Evolutionary conservation across 2,888 invertebrate species (phyloP).

Genomic region (Cheilosia urbana): DNA sequence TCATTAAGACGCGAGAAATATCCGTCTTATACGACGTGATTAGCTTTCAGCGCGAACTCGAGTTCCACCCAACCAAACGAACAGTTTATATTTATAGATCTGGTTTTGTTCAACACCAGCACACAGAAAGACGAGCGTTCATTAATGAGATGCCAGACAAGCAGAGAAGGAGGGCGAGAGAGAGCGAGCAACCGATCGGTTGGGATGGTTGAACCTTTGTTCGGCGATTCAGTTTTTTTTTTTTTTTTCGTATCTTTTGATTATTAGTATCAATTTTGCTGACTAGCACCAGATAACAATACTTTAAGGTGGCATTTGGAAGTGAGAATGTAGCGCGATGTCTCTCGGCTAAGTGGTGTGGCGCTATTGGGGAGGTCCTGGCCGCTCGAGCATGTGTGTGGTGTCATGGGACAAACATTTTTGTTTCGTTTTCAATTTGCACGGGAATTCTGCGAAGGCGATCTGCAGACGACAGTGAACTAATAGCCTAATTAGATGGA

Average conservation of each 20-base stretch:
- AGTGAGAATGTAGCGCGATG: constrained; percentile 60
- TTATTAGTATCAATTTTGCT: constrained; percentile 73
- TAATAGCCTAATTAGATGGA: constrained; percentile 74
- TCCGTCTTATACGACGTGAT: constrained; percentile 69
- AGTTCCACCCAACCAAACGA: constrained; percentile 10
- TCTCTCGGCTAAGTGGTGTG: constrained; percentile 42
- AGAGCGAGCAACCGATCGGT: too few species aligned
- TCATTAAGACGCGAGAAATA: constrained; percentile 74
- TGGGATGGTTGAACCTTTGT: constrained; percentile 51
- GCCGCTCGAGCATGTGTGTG: constrained; percentile 18
- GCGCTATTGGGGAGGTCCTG: constrained; percentile 70
- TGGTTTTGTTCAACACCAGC: constrained; percentile 39
- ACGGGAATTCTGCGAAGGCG: constrained; percentile 64
- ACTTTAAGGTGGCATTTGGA: constrained; percentile 57
- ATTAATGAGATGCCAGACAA: constrained; percentile 51
- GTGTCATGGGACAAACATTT: constrained; percentile 66
- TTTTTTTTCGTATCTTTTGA: constrained; percentile 18
- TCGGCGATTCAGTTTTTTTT: constrained; percentile 14
- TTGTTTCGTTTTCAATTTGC: constrained; percentile 51
- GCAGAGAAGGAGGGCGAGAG: background rate
- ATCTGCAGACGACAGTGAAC: constrained; percentile 63
- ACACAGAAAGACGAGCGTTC: background rate
- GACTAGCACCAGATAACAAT: constrained; percentile 70
- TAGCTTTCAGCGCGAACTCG: constrained; percentile 54
- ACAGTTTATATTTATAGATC: constrained; percentile 56